Conservation (phyloP, 2,797 vertebrate genomes). For the Ceryle rudis region DNA sequence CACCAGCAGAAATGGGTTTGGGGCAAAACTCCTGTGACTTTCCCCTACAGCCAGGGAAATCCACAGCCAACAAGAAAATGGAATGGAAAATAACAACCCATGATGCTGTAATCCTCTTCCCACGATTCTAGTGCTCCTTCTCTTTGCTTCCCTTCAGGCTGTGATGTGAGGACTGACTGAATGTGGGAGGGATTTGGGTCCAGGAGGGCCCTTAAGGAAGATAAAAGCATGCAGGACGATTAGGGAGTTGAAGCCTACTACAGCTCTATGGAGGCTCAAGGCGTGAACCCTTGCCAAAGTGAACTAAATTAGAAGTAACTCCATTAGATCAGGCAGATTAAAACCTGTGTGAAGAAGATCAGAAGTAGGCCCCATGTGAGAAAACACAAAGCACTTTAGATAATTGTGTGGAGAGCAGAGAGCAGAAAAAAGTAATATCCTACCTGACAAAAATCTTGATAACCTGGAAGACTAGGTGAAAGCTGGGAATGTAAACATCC, state of each 20-base stretch:
- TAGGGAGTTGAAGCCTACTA: background rate
- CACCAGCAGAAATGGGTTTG: background rate
- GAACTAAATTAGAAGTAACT: constrained; percentile 31
- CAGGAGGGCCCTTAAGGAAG: background rate
- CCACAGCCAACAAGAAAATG: background rate
- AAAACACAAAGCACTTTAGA: constrained; percentile 47
- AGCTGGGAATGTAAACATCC: background rate
- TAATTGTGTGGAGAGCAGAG: constrained; percentile 10
- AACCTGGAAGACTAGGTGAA: constrained; percentile 7
- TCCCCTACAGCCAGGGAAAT: background rate
- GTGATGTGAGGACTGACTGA: background rate
- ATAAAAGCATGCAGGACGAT: background rate
- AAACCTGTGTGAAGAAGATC: constrained; percentile 12
- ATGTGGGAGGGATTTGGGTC: background rate
- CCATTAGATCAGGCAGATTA: background rate
- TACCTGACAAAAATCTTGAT: constrained; percentile 33
- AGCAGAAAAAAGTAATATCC: constrained; percentile 5
- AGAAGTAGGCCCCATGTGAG: background rate
- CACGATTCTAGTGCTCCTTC: background rate
- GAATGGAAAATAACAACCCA: background rate
- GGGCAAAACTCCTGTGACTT: background rate
- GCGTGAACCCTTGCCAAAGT: background rate
- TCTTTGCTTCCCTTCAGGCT: background rate
- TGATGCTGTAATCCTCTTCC: background rate
- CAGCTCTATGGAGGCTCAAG: background rate